Evolutionary conservation across 2,888 invertebrate genomes (phyloP), one percentile per base, ranked within the genome.

Genomic region (Amiota minor): DNA sequence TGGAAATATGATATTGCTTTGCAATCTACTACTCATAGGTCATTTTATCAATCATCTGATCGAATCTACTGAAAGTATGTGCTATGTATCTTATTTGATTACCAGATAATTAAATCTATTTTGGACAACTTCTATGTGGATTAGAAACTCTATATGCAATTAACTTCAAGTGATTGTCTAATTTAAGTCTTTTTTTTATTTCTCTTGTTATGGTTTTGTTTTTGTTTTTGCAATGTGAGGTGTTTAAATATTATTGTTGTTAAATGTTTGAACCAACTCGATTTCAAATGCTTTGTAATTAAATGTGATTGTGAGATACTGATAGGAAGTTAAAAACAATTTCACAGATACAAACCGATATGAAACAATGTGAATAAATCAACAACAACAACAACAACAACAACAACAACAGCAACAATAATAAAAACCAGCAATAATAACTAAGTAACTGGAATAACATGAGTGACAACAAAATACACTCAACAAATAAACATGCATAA

Each of bases 261-360:
- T 68, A 53, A 68, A 70, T 61, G 55, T 64, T 50, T 64, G 79
- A 35, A 80, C 73, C 77, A 75, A 79, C 76, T 74, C 74, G 75
- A 72, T 76, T 84, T 77, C 64, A 75, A 79, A 35, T 35, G 77
- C 75, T 77, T 81, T 79, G 83, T 81, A 85, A 82, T 85, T 85
- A 82, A 84, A 78, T 81, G 12, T 23, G 83, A 84, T 81, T 82
- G 79, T 79, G 80, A 75, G 71, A 71, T 74, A 14, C 77, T 80
- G 80, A 82, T 85, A 80, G 81, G 77, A 78, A 85, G 84, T 85
- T 85, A 81, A 84, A 84, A 82, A 78, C 84, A 78, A 81, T 82
- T 82, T 80, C 80, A 73, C 79, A 80, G 81, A 84, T 83, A 76
- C 73, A 76, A 72, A 74, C 75, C 75, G 83, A 83, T 83, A 85